phyloP scores from a whole-genome alignment of 2,113 vertebrate species.

The Clinocottus analis region DNA sequence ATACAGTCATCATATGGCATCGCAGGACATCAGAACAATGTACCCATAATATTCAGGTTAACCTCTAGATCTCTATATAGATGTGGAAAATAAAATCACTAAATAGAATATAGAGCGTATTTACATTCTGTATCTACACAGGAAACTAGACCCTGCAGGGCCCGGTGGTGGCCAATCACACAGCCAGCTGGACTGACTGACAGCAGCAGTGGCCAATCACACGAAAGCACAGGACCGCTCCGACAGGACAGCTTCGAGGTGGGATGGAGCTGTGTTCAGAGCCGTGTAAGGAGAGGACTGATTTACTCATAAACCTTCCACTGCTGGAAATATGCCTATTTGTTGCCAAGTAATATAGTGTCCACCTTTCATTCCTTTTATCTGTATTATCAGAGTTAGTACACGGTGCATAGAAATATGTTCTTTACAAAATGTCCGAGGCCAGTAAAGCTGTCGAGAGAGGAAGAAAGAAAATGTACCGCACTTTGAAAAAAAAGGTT shows the following conservation, averaged over 20 bases:
- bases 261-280: slow-evolving; percentile 21
- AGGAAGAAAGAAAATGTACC: slow-evolving; percentile 15
- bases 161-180: slow-evolving; percentile 34
- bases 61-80: slow-evolving; percentile 61
- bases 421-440: slow-evolving; percentile 2
- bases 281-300: slow-evolving; percentile 17
- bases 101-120: slow-evolving; percentile 74
- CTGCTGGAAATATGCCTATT: slow-evolving; percentile 2
- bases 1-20: slow-evolving; percentile 53
- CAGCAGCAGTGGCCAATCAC: slow-evolving; percentile 56
- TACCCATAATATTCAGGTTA: slow-evolving; percentile 43
- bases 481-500: slow-evolving; percentile 13
- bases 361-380: slow-evolving; percentile 7
- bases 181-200: slow-evolving; percentile 50
- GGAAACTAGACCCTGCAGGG: slow-evolving; percentile 28
- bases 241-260: slow-evolving; percentile 2
- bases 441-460: slow-evolving; percentile 1
- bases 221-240: slow-evolving; percentile 22
- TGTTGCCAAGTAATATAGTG: slow-evolving; percentile 16
- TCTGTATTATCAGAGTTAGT: slow-evolving; percentile 13
- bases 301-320: neutral
- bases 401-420: slow-evolving; percentile 17
- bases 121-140: slow-evolving; percentile 75
- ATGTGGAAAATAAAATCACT: slow-evolving; percentile 73
- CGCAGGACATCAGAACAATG: slow-evolving; percentile 38